These are phyloP conservation scores for Timema podura DNA, from an alignment of 2,888 invertebrate genomes.

Conservation along the genomic window DNA sequence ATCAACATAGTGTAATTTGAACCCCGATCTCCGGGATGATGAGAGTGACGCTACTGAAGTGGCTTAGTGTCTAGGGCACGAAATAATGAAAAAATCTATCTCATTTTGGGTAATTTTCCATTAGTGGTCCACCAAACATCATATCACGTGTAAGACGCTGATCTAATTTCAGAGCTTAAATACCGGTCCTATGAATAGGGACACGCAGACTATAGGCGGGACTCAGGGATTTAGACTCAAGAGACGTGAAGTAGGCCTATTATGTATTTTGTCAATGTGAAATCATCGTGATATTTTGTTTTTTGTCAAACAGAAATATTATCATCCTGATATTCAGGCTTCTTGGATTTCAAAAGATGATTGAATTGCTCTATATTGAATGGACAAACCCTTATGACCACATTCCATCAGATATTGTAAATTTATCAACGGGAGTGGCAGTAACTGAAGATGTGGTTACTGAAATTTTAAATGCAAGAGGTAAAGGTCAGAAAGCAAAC, in stretches of 20 bases:
- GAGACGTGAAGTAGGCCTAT: too few species aligned
- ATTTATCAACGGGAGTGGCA: background rate
- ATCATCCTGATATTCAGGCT: slow-evolving; percentile 4
- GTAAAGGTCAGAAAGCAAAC: background rate
- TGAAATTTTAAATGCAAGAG: slow-evolving; percentile 4
- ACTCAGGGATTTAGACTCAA: slow-evolving; percentile 6
- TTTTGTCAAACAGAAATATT: background rate
- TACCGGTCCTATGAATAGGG: background rate
- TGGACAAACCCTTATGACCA: background rate
- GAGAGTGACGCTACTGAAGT: too few species aligned
- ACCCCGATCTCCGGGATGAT: too few species aligned
- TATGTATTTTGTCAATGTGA: too few species aligned
- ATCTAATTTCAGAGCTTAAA: too few species aligned
- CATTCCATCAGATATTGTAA: background rate
- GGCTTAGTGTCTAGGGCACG: too few species aligned
- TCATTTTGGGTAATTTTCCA: too few species aligned
- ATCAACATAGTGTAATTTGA: too few species aligned
- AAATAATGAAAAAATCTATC: too few species aligned
- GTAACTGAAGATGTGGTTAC: background rate
- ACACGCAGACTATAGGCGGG: background rate
- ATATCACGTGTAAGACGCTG: too few species aligned
- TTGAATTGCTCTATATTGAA: background rate
- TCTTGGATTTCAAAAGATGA: background rate
- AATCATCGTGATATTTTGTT: background rate
- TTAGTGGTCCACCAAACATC: too few species aligned